Evolutionary conservation across 37 sponge, comb jelly and placozoan genomes (phyloP), one percentile per base, ranked within the genome.

Genomic region (Ianthella basta): DNA sequence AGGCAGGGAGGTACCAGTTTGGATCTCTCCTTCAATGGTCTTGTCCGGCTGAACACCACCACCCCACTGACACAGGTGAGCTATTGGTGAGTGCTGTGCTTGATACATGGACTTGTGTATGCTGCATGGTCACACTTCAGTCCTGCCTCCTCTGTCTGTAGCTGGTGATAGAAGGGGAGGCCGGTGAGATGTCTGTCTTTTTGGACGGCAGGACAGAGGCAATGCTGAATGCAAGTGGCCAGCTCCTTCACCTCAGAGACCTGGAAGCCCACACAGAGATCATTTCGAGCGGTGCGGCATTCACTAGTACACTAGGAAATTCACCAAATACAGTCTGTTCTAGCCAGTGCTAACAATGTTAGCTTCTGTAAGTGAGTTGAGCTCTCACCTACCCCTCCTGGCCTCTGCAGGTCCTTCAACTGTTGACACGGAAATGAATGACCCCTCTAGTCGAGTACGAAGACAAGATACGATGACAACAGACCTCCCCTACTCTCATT

Each of bases 221-320:
- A 35, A 15, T 34, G 70, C 70, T 69, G 35, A 69, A 69, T 30
- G 29, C 70, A 29, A 69, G 70, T 69, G 70, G 70, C 29, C 70
- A 69, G 35, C 35, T 69, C 34, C 70, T 69, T 1, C 70, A 30
- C 18, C 34, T 69, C 19, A 32, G 34, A 33, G 70, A 69, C 35
- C 4, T 69, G 35, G 29, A 29, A 2, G 70, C 34, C 34, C 29
- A 32, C 18, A 29, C 70, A 69, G 33, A 69, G 4, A n/a, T 69
- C 70, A 69, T 18, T 33, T 30, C 10, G 4, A 69, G 35, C 27
- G 34, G 70, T 69, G 35, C 29, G 70, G n/a, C 50, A 44, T 8
- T 44, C 8, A 8, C 50, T 44, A 8, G 8, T 44, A 44, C 6
- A 44, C 6, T 44, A 44, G 50, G n/a, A 44, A 44, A 10, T n/a